phyloP scores from a whole-genome alignment of 1,140 invertebrate species.

The Oedothorax gibbosus region DNA sequence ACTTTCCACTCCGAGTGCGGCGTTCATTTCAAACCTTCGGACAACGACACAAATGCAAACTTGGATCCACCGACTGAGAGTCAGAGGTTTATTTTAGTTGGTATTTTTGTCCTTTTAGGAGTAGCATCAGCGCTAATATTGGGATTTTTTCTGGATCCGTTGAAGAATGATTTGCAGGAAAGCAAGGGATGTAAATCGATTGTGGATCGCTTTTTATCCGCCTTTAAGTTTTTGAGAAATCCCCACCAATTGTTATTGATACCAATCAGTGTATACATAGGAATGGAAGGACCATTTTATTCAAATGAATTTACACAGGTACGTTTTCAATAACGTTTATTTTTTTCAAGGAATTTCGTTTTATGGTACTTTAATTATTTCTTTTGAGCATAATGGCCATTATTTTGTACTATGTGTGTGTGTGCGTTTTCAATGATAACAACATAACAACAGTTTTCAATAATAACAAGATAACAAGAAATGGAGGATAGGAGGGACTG shows the following conservation, averaged over 20 bases:
- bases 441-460: no score
- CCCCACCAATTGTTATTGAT: constrained; percentile 92
- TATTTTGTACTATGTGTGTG: no score
- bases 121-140: constrained; percentile 86
- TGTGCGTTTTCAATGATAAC: no score
- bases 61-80: constrained; percentile 70
- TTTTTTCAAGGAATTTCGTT: no score
- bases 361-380: no score
- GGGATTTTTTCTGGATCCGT: constrained; percentile 86
- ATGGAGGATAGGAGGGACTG: no score
- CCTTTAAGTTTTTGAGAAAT: constrained; percentile 84
- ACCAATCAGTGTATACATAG: constrained; percentile 95
- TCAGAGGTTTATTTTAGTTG: constrained; percentile 87
- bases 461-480: no score
- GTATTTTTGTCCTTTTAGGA: constrained; percentile 89
- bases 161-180: constrained; percentile 66
- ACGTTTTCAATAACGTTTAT: no score
- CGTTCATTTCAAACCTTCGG: background rate
- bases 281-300: constrained; percentile 96
- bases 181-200: constrained; percentile 79
- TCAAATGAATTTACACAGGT: constrained; percentile 94
- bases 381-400: no score
- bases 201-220: constrained; percentile 76
- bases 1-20: background rate
- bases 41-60: constrained; percentile 21